Conservation (phyloP, 2,797 vertebrate genomes). For the Enteromius thamalakanensis region DNA sequence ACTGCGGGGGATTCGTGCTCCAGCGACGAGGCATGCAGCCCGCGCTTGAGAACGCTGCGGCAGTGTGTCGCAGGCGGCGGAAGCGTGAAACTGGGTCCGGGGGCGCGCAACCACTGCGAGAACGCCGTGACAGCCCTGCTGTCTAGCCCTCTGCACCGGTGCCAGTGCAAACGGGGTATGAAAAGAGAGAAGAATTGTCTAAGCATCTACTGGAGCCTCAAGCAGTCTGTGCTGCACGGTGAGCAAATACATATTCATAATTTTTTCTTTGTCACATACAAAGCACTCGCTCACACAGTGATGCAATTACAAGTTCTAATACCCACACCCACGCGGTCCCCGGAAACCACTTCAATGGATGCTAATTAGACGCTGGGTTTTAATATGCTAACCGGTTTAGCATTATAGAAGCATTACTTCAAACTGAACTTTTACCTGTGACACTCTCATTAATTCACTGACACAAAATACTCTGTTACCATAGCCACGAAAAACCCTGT, state of each 20-base stretch:
- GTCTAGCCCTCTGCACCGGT: conserved; percentile 88
- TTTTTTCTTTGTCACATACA: conserved; percentile 17
- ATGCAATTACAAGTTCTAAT: conserved; percentile 51
- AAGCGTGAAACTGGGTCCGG: conserved; percentile 86
- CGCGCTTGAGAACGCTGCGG: conserved; percentile 87
- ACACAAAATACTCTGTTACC: conserved; percentile 28
- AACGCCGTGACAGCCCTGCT: conserved; percentile 86
- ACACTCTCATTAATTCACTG: conserved; percentile 36
- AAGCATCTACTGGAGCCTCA: conserved; percentile 93
- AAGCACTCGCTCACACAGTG: conserved; percentile 41
- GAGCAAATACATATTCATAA: conserved; percentile 22
- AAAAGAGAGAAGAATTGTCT: conserved; percentile 93
- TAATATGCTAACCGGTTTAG: conserved; percentile 43
- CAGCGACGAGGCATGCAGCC: conserved; percentile 87
- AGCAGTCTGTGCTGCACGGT: conserved; percentile 63
- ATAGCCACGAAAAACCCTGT: conserved; percentile 36
- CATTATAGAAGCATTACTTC: conserved; percentile 40
- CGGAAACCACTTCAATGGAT: conserved; percentile 39
- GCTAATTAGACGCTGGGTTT: conserved; percentile 47
- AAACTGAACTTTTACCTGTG: conserved; percentile 49
- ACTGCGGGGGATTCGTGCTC: conserved; percentile 88
- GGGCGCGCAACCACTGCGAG: conserved; percentile 87
- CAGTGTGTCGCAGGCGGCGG: conserved; percentile 91
- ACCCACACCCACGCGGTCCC: conserved; percentile 23
- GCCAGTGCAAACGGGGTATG: conserved; percentile 92